Conservation (phyloP, 2,797 vertebrate species). For the Pipistrellus nathusii region DNA sequence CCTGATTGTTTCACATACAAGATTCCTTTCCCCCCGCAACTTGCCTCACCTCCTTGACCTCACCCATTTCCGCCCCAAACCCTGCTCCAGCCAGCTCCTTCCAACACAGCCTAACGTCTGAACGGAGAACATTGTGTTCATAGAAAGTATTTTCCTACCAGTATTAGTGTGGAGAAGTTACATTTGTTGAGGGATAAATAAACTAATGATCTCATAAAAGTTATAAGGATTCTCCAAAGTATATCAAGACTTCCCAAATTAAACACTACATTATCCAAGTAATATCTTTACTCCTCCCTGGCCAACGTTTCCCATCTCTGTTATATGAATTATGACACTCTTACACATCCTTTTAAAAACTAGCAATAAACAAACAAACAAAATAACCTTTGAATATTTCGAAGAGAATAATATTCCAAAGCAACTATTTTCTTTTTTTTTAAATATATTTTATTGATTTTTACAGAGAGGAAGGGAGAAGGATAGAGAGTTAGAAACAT, state of each 20-base stretch:
- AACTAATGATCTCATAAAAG: conserved; percentile 71
- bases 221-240: conserved; percentile 63
- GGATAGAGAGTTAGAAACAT: no score
- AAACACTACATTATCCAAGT: conserved; percentile 60
- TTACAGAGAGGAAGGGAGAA: no score
- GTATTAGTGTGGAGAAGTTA: conserved; percentile 43
- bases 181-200: conserved; percentile 70
- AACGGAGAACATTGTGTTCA: neutral
- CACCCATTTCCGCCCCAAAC: neutral
- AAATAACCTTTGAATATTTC: conserved; percentile 33
- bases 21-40: neutral
- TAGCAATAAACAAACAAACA: neutral
- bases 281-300: neutral
- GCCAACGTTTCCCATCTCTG: neutral
- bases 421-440: neutral
- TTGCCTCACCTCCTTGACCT: neutral
- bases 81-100: neutral
- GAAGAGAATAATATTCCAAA: conserved; percentile 17
- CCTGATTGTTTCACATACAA: neutral
- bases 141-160: conserved; percentile 44
- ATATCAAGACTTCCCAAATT: conserved; percentile 58
- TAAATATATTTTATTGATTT: no score
- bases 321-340: neutral
- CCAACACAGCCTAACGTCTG: neutral
- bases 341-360: neutral